A percentile compares a stretch with the other conserved stretches of the same genome.
These are phyloP conservation scores for Ceuthmochares aereus DNA, from an alignment of 2,113 vertebrate species.

Conservation along the genomic window DNA sequence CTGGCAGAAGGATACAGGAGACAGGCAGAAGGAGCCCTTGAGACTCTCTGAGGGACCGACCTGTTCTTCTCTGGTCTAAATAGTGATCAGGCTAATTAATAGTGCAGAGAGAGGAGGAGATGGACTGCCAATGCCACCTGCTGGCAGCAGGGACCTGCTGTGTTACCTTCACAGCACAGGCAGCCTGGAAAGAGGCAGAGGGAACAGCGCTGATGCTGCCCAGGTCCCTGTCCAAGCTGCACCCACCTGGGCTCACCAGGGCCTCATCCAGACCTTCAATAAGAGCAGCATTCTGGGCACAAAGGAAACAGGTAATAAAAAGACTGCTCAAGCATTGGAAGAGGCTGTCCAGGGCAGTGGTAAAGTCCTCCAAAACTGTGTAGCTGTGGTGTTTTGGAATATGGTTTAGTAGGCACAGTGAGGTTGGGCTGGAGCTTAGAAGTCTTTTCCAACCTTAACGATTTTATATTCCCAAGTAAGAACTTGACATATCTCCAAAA, in stretches of 20 bases:
- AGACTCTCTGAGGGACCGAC: not conserved
- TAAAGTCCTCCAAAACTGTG: too few species aligned
- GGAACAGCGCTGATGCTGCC: not conserved
- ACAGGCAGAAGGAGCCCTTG: not conserved
- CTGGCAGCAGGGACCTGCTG: not conserved
- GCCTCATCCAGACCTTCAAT: not conserved
- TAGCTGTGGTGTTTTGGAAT: too few species aligned
- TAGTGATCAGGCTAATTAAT: not conserved
- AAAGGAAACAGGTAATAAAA: not conserved
- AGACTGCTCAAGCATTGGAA: too few species aligned
- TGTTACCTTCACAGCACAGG: not conserved
- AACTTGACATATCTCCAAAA: not conserved
- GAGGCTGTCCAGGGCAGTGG: too few species aligned
- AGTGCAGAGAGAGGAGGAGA: not conserved
- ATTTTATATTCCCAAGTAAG: not conserved
- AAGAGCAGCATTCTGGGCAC: not conserved
- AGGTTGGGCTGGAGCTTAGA: too few species aligned
- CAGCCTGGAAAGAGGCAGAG: not conserved
- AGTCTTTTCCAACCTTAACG: too few species aligned
- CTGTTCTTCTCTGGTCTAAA: not conserved
- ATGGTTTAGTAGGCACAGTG: too few species aligned
- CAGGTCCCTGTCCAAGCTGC: not conserved
- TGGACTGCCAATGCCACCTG: conserved; percentile 25
- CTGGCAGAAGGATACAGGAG: not conserved
- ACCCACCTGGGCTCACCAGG: accelerated